Base-by-base conservation (phyloP, 2,888 invertebrate species). In the Lycaena phlaeas region DNA sequence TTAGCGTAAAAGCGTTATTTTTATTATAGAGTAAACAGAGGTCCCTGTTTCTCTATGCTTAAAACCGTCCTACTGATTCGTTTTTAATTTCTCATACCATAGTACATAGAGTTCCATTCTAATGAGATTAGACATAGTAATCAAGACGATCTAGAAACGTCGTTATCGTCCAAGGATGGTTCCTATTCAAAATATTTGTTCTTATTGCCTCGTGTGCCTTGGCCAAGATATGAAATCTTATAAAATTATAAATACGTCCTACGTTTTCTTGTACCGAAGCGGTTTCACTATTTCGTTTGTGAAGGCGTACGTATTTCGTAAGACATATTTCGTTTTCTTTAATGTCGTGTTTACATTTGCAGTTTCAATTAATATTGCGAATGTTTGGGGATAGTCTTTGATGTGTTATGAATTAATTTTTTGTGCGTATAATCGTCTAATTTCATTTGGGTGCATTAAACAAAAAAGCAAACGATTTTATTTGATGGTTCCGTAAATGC, bases 141-240 rank as follows among this genome's bases (percentile, higher is more conserved):
- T 22, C 18, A 18, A 22, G 22, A 34, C 18, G 11, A 34, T 34
- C 22, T 34, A 34, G 10, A 18, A 9, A 11, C 22, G 34, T 34
- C 34, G 18, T 34, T 34, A 34, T 34, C 34, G 34, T 18, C 34
- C 17, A 18, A 34, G 34, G 22, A 22, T 34, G 22, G 34, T 34
- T 34, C 34, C 34, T 34, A 34, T 34, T 34, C 34, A 34, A 34
- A 34, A 34, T 34, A 34, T 34, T 34, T 34, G 22, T 18, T 34
- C 34, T 34, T 18, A 34, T 34, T 34, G 34, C 18, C 34, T 34
- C 18, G 34, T 18, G 34, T 34, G 22, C 34, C 34, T 34, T 34
- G 34, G 34, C 34, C 34, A 34, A 34, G 34, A 34, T 34, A 34
- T 34, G 34, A 34, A 34, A 34, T 34, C 11, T 34, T 34, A 34